Conservation (phyloP, 2,888 invertebrate genomes). For the Xylophagus ater region DNA sequence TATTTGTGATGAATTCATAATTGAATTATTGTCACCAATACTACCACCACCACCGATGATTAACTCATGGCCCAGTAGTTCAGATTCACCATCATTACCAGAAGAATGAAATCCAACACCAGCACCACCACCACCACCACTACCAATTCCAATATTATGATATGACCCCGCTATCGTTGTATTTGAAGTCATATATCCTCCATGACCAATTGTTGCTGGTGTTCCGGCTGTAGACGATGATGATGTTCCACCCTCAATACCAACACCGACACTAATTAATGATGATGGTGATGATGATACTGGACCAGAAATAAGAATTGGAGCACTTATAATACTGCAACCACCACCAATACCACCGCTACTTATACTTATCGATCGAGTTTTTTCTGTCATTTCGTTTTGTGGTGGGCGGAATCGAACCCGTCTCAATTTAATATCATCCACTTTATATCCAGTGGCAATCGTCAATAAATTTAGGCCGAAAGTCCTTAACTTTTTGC, state of each 20-base stretch:
- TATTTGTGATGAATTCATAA: constrained; percentile 40
- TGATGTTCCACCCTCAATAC: constrained; percentile 9
- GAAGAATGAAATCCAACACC: constrained; percentile 15
- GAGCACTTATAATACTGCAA: constrained; percentile 18
- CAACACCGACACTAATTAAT: constrained; percentile 13
- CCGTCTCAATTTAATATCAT: no score
- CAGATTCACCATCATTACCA: constrained; percentile 19
- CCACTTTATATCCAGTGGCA: no score
- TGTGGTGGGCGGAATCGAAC: no score
- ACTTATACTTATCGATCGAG: constrained; percentile 22
- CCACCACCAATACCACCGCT: constrained; percentile 17
- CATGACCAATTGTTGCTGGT: background rate
- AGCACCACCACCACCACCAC: constrained; percentile 13
- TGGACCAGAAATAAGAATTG: constrained; percentile 27
- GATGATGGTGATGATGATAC: constrained; percentile 21
- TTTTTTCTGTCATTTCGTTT: constrained; percentile 33
- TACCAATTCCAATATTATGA: constrained; percentile 4
- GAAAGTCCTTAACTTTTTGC: no score
- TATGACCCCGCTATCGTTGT: no score
- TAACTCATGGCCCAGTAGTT: constrained; percentile 19
- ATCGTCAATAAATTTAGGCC: no score
- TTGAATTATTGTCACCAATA: constrained; percentile 30
- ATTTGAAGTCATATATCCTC: no score
- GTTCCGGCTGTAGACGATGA: background rate
- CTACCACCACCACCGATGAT: constrained; percentile 17